A percentile compares a stretch with the other conserved stretches of the same genome.
phyloP scores from a whole-genome alignment of 2,888 invertebrate genomes.

The Cheilosia urbana region DNA sequence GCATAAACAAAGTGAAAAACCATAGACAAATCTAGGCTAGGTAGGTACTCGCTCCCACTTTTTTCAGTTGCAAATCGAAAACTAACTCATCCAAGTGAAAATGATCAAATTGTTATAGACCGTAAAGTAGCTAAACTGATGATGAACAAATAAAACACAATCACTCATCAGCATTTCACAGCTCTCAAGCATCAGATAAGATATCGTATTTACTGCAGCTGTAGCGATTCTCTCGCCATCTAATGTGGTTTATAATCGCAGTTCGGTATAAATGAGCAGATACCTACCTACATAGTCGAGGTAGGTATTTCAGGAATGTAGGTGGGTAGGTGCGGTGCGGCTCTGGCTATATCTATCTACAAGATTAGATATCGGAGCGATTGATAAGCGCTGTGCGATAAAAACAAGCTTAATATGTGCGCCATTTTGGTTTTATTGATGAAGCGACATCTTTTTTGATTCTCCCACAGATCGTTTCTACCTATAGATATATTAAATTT shows the following conservation, averaged over 20 bases:
- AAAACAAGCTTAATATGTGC: slow-evolving; percentile 10
- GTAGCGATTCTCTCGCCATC: not conserved
- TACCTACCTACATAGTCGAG: not conserved
- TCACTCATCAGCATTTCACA: slow-evolving; percentile 50
- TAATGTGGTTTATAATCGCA: slow-evolving; percentile 2
- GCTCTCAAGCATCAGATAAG: slow-evolving; percentile 52
- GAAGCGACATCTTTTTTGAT: slow-evolving; percentile 33
- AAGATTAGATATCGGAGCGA: slow-evolving; percentile 34
- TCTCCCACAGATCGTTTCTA: slow-evolving; percentile 1
- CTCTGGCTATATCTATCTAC: not conserved
- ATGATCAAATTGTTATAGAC: slow-evolving; percentile 46
- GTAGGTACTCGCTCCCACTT: not conserved
- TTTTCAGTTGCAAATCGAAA: slow-evolving; percentile 44
- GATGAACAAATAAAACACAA: slow-evolving; percentile 52
- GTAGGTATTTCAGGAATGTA: slow-evolving; percentile 28
- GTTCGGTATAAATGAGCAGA: not conserved
- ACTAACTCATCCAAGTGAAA: slow-evolving; percentile 37
- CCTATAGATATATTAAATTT: not conserved
- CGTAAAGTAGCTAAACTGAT: slow-evolving; percentile 54
- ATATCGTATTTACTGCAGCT: slow-evolving; percentile 47
- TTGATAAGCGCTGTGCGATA: slow-evolving; percentile 35
- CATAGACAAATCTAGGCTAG: not conserved
- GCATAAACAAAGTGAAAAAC: not conserved
- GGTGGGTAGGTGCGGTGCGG: not conserved
- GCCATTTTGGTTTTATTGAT: slow-evolving; percentile 57